Evolutionary conservation across 2,888 invertebrate species (phyloP).

Genomic region (Dolomedes plantarius): DNA sequence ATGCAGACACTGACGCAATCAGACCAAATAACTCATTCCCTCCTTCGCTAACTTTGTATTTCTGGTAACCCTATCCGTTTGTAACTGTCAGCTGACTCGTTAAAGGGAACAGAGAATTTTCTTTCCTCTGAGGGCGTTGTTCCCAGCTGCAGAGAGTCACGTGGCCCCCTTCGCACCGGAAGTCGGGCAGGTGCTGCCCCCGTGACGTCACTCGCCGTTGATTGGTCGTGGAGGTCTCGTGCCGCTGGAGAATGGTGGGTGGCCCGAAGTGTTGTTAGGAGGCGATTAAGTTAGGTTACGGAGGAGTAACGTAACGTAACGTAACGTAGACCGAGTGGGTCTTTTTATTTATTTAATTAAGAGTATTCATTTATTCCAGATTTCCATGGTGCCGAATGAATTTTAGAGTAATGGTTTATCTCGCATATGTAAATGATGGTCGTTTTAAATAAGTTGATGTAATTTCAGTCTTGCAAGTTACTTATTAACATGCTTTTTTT

Average conservation of each 20-base stretch:
- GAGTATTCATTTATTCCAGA: too few relatives aligned
- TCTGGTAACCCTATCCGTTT: conserved; percentile 16
- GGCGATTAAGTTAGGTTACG: not conserved
- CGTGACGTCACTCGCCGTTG: not conserved
- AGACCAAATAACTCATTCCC: not conserved
- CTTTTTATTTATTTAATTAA: too few relatives aligned
- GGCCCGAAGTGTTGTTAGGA: not conserved
- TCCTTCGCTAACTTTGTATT: not conserved
- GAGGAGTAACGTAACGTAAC: not conserved
- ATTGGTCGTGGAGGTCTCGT: conserved; percentile 3
- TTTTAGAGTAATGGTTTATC: too few relatives aligned
- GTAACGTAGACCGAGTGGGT: too few relatives aligned
- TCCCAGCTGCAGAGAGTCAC: conserved; percentile 54
- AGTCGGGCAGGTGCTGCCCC: conserved; percentile 60
- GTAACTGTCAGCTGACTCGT: conserved; percentile 50
- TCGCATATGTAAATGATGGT: too few relatives aligned
- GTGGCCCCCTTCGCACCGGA: conserved; percentile 48
- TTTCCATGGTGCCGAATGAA: too few relatives aligned
- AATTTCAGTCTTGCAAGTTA: too few relatives aligned
- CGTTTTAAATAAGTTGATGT: too few relatives aligned
- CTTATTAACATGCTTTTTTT: too few relatives aligned
- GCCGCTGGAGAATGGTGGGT: not conserved
- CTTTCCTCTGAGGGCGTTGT: conserved; percentile 55
- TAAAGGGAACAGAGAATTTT: conserved; percentile 27
- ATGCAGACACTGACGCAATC: not conserved